phyloP scores from a whole-genome alignment of 2,888 invertebrate genomes.

The Lycocerus yunnanus region DNA sequence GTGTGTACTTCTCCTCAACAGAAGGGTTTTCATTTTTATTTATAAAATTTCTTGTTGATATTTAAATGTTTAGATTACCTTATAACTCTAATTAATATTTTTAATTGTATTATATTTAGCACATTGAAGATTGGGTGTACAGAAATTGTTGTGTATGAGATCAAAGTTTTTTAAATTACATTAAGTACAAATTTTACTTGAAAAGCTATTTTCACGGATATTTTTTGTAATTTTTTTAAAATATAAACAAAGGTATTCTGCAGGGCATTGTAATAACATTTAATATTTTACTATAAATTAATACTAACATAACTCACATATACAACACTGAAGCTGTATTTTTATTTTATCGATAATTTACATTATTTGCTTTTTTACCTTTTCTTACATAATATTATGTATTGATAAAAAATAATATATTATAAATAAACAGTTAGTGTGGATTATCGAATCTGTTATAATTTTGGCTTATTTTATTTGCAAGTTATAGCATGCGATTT shows the following conservation, averaged over 20 bases:
- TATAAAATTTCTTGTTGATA: not conserved
- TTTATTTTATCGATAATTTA: not conserved
- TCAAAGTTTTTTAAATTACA: not conserved
- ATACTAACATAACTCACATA: not conserved
- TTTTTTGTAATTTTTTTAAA: not conserved
- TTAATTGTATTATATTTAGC: not conserved
- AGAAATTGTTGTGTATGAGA: not conserved
- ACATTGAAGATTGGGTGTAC: not conserved
- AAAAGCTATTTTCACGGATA: not conserved
- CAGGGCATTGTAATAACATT: not conserved
- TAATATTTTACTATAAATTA: not conserved
- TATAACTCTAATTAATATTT: not conserved
- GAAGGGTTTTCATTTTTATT: too few species aligned
- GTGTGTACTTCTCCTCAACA: too few species aligned
- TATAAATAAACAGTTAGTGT: too few species aligned
- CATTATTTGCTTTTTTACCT: not conserved
- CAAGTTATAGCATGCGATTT: not conserved
- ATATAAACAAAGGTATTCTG: not conserved
- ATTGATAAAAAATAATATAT: not conserved
- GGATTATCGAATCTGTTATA: not conserved
- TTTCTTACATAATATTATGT: not conserved
- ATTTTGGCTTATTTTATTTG: slow-evolving; percentile 2
- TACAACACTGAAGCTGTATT: not conserved
- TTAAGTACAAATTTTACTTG: not conserved
- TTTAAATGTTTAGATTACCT: not conserved